Percentiles rank a stretch among this genome's conserved stretches.
Evolutionary conservation across 2,113 vertebrate species (phyloP).

Genomic region (Synodontis membranacea): DNA sequence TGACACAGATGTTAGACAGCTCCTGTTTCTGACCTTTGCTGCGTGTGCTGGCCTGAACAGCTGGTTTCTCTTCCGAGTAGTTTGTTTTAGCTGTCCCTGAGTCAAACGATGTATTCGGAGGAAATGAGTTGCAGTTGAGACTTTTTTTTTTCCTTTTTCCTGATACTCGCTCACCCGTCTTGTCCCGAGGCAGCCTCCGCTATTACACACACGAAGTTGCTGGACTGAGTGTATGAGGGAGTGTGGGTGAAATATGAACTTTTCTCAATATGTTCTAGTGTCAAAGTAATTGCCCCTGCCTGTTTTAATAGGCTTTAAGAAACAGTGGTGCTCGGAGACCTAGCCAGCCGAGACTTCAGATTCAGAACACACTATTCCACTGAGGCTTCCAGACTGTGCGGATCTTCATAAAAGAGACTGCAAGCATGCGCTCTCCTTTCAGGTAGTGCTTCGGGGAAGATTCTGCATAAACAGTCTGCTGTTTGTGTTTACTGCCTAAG

Average conservation of each 20-base stretch:
- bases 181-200: conserved; percentile 32
- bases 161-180: conserved; percentile 16
- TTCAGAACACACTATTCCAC: conserved; percentile 27
- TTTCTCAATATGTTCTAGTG: conserved; percentile 46
- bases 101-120: conserved; percentile 35
- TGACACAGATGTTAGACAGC: neutral
- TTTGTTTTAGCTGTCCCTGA: conserved; percentile 28
- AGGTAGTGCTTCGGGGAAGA: neutral
- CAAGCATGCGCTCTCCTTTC: neutral
- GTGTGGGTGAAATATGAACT: conserved; percentile 44
- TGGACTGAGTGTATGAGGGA: conserved; percentile 22
- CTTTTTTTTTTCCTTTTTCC: neutral
- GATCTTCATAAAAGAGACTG: neutral
- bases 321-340: conserved; percentile 47
- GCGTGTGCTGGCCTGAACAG: neutral
- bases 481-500: neutral
- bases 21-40: neutral
- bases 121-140: conserved; percentile 36
- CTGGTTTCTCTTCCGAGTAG: neutral
- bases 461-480: neutral
- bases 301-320: conserved; percentile 47
- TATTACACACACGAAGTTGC: conserved; percentile 35
- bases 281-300: conserved; percentile 48
- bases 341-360: conserved; percentile 38
- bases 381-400: neutral